Evolutionary conservation across 2,113 vertebrate species (phyloP), one percentile per base, ranked within the genome.

Genomic region (Rhinoderma darwinii): DNA sequence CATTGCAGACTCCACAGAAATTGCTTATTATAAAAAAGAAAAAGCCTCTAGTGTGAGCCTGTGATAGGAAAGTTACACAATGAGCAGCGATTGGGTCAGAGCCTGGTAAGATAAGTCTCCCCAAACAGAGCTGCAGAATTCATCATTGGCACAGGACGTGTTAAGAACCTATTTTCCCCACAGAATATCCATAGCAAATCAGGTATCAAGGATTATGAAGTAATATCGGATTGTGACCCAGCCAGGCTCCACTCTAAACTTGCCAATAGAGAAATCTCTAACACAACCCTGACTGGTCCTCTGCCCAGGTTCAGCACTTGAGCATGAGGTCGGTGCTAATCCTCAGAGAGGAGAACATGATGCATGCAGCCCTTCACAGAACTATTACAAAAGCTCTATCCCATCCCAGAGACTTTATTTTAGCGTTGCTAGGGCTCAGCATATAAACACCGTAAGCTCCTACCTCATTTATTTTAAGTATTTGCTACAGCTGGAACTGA

Each of bases 391-490:
- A 81, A 82, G 78, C 78, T 73, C 63, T 72, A 79, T 80, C 84
- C 68, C 73, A 82, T 87, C 85, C 77, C 77, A 61, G 78, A 75
- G 47, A 61, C 78, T 82, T 87, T 87, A 87, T 87, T 87, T 87
- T 56, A 18, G 4, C 2, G 95, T 95, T 94, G 88, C 94, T 91
- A 93, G 90, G 88, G 92, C 82, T 41, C 91, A 51, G 88, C 89
- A 89, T 91, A 91, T 94, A 93, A 93, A 96, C 89, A 90, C 89
- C 89, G 90, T 30, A 86, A 89, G 84, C 90, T 91, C 92, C 91
- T 93, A 89, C 91, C 91, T 92, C 93, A 91, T 93, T 93, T 92
- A 92, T 92, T 95, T 95, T 93, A 94, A 93, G 93, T 93, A 95
- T 94, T 94, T 92, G 91, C 91, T 92, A 91, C 92, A 94, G 94